These are phyloP conservation scores for Prorops nasuta DNA, from an alignment of 1,140 invertebrate genomes.

Conservation along the genomic window DNA sequence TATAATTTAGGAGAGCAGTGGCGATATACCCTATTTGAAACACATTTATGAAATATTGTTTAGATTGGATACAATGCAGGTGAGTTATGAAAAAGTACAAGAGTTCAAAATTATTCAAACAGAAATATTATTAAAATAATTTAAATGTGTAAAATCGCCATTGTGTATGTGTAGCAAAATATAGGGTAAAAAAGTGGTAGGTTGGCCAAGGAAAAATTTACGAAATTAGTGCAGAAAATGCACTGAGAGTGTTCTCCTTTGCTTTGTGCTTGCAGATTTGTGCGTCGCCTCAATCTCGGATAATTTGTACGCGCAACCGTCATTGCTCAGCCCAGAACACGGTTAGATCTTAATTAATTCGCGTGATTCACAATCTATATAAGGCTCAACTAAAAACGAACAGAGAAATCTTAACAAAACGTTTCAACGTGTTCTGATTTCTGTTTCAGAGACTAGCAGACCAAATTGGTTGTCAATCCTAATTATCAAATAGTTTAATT, in stretches of 20 bases:
- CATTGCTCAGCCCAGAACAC: slow-evolving; percentile 53
- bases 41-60: slow-evolving; percentile 9
- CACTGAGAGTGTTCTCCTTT: slow-evolving; percentile 57
- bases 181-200: slow-evolving; percentile 44
- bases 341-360: slow-evolving; percentile 48
- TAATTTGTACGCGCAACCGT: slow-evolving; percentile 51
- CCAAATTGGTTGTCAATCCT: slow-evolving; percentile 40
- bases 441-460: slow-evolving; percentile 57
- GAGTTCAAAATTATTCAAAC: not conserved
- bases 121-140: slow-evolving; percentile 7
- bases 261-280: slow-evolving; percentile 59
- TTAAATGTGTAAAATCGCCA: slow-evolving; percentile 33
- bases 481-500: not conserved
- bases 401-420: slow-evolving; percentile 37
- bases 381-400: slow-evolving; percentile 22
- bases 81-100: slow-evolving; percentile 22
- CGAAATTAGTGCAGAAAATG: slow-evolving; percentile 49
- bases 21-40: slow-evolving; percentile 30
- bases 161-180: slow-evolving; percentile 24
- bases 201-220: slow-evolving; percentile 51
- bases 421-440: slow-evolving; percentile 55
- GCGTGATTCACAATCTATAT: slow-evolving; percentile 26
- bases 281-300: slow-evolving; percentile 56
- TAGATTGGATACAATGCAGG: slow-evolving; percentile 19
- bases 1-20: slow-evolving; percentile 44